A percentile compares a stretch with the other conserved stretches of the same genome.
phyloP scores from a whole-genome alignment of 2,888 invertebrate genomes.

The Incurvaria masculella region DNA sequence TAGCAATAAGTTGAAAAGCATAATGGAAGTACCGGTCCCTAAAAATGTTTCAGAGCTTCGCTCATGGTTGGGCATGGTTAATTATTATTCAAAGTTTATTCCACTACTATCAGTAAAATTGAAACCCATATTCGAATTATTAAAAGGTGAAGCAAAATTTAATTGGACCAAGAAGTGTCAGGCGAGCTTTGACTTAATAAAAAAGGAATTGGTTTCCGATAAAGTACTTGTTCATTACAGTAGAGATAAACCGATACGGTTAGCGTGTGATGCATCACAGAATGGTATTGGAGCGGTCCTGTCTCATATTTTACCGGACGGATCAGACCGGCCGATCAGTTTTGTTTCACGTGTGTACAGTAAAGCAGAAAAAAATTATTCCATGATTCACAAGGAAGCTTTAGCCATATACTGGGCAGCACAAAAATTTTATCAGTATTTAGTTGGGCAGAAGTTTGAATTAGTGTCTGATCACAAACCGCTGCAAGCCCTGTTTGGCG shows the following conservation, averaged over 20 bases:
- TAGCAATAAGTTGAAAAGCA: constrained; percentile 7
- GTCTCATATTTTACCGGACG: constrained; percentile 17
- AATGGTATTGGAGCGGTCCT: constrained; percentile 21
- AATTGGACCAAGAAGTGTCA: constrained; percentile 3
- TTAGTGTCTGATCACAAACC: constrained; percentile 24
- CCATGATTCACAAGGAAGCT: constrained; percentile 23
- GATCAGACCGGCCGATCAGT: constrained; percentile 19
- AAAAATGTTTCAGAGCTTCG: not conserved
- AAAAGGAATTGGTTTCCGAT: constrained; percentile 3
- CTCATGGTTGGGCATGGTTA: constrained; percentile 9
- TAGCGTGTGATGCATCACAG: constrained; percentile 20
- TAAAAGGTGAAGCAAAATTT: not conserved
- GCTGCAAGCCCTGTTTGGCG: constrained; percentile 21
- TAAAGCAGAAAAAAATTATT: constrained; percentile 23
- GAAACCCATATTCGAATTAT: constrained; percentile 7
- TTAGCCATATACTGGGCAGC: constrained; percentile 25
- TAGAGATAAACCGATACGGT: constrained; percentile 15
- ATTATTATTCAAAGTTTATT: constrained; percentile 12
- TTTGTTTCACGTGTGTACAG: constrained; percentile 22
- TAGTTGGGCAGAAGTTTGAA: constrained; percentile 22
- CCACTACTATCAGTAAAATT: constrained; percentile 4
- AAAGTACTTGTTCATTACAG: constrained; percentile 16
- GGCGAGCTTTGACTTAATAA: not conserved
- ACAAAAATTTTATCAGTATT: constrained; percentile 25
- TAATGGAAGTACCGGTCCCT: constrained; percentile 5